phyloP scores from a whole-genome alignment of 2,113 vertebrate species.

The Mormoops blainvillei region DNA sequence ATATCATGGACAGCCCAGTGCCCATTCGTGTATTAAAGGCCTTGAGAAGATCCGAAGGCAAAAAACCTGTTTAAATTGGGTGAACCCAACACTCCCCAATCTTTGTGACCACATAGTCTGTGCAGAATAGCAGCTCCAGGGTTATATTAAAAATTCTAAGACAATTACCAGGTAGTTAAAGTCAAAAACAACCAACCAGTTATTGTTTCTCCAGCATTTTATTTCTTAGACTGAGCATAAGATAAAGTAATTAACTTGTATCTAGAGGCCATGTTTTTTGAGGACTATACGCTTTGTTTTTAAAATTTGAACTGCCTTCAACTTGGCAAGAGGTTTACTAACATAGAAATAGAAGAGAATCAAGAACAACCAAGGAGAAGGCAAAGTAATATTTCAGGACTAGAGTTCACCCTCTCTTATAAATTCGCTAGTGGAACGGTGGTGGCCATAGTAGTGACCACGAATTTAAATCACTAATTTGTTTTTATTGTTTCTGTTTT shows the following conservation, averaged over 20 bases:
- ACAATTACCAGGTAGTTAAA: not conserved
- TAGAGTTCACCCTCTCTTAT: not conserved
- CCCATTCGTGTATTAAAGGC: not conserved
- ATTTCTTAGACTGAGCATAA: not conserved
- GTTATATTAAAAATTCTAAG: not conserved
- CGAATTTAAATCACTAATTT: not conserved
- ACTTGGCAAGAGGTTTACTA: not conserved
- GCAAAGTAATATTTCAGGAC: not conserved
- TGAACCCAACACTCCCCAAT: not conserved
- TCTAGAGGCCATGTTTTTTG: not conserved
- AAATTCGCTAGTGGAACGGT: not conserved
- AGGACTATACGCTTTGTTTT: not conserved
- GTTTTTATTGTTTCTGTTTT: not conserved
- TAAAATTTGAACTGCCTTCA: not conserved
- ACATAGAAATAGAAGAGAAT: not conserved
- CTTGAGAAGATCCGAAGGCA: not conserved
- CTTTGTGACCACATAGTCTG: not conserved
- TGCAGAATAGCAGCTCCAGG: not conserved
- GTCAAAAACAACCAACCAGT: not conserved
- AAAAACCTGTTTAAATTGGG: not conserved
- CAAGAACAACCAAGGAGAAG: not conserved
- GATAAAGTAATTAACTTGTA: not conserved
- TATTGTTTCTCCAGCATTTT: not conserved
- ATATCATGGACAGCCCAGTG: not conserved
- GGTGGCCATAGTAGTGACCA: not conserved